A percentile compares a stretch with the other conserved stretches of the same genome.
These are phyloP conservation scores for Schizopygopsis malacanthus DNA, from an alignment of 2,797 vertebrate genomes.

Conservation along the genomic window DNA sequence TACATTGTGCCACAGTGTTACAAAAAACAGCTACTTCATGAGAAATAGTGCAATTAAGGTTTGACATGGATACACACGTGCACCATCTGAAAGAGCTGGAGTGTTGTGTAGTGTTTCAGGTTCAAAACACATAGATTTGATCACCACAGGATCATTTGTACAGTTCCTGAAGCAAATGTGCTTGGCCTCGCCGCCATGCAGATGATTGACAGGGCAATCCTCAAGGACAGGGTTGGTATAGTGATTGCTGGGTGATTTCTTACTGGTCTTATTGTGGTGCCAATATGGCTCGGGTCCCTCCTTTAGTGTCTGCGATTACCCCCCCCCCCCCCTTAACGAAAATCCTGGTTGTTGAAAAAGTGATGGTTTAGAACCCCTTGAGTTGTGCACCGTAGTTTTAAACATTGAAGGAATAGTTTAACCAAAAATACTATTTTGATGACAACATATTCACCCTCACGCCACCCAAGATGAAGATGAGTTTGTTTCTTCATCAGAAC, in stretches of 20 bases:
- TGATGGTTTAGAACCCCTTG: neutral
- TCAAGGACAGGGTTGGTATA: neutral
- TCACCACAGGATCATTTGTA: constrained; percentile 4
- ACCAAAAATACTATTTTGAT: neutral
- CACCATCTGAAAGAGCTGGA: neutral
- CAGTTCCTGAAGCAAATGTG: neutral
- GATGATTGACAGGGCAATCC: neutral
- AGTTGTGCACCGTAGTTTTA: neutral
- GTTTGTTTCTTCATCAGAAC: neutral
- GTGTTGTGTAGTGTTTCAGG: neutral
- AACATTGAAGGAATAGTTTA: neutral
- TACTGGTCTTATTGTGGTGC: too few relatives aligned
- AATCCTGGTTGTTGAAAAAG: neutral
- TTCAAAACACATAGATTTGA: neutral
- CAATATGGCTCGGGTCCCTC: neutral
- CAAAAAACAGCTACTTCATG: neutral
- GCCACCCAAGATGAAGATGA: neutral
- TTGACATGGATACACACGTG: neutral
- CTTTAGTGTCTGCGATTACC: neutral
- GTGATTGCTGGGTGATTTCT: neutral
- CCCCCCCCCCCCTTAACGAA: too few relatives aligned
- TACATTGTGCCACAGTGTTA: constrained; percentile 15
- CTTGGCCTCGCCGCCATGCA: neutral
- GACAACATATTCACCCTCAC: neutral
- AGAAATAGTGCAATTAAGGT: constrained; percentile 37